Evolutionary conservation across 2,113 vertebrate species (phyloP), one percentile per base, ranked within the genome.

Genomic region (Equus przewalskii): DNA sequence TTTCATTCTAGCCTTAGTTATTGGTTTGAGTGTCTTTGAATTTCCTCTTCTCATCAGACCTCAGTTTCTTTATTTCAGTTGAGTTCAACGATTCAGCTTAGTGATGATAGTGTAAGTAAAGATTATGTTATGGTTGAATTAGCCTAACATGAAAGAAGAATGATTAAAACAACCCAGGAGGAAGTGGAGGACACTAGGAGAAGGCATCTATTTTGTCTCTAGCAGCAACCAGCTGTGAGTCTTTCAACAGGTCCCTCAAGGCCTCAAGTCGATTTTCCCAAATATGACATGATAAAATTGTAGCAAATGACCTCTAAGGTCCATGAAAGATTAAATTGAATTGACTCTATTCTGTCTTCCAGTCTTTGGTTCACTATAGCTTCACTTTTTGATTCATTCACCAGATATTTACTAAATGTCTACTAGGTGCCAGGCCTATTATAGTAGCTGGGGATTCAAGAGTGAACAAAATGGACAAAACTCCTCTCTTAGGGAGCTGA

Each of bases 21-120:
- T 62, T 85, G 5, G 22, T 88, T 96, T 95, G 44, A 82, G 21
- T 64, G 18, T 81, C 70, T 93, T 95, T 90, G 67, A 91, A 83
- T 91, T 93, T 95, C 16, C 18, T 90, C 56, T 94, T 93, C 73
- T 89, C 26, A 70, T 72, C 49, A 75, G 28, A 33, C 28, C 21
- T 92, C 16, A 3, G 24, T 97, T 96, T 95, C 60, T 94, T 80
- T 26, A 22, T 87, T 76, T 86, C 78, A 82, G 12, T 84, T 54
- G 26, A 79, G 33, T 76, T 93, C 22, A 85, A 24, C 85, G 76
- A 41, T 76, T 94, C 95, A 84, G 60, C 82, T 89, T 78, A 79
- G 62, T 65, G 80, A 56, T 91, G 51, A 76, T 44, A 92, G 14
- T 80, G 1, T 75, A 91, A 91, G 22, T 64, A 56, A 75, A 73